Conservation (phyloP, 2,113 vertebrate species). For the Vidua chalybeata region DNA sequence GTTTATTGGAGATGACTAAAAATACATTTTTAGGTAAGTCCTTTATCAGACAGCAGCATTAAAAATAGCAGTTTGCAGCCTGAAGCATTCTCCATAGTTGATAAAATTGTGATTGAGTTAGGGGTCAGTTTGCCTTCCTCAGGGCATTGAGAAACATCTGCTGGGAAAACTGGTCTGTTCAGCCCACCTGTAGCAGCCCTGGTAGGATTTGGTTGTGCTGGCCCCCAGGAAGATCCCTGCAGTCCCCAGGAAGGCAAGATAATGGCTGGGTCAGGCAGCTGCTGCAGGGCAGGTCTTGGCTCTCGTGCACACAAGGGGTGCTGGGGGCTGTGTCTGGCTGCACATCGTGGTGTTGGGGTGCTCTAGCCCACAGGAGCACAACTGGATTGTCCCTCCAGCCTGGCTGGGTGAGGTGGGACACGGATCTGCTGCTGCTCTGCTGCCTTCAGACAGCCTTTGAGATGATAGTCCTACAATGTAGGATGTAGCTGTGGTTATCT, state of each 20-base stretch:
- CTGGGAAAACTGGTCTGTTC: neutral
- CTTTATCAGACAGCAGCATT: neutral
- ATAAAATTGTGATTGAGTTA: neutral
- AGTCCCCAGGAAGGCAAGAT: neutral
- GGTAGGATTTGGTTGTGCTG: neutral
- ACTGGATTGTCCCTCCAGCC: neutral
- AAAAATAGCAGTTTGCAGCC: neutral
- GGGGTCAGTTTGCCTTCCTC: neutral
- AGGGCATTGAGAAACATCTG: neutral
- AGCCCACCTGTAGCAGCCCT: neutral
- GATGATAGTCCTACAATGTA: rapidly evolving
- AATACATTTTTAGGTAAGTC: neutral
- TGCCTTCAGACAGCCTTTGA: neutral
- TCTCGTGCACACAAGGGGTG: rapidly evolving
- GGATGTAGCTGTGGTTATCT: neutral
- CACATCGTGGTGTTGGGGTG: neutral
- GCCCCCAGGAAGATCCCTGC: neutral
- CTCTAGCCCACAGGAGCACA: rapidly evolving
- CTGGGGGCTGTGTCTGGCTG: neutral
- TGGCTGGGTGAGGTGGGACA: neutral
- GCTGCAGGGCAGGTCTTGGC: neutral
- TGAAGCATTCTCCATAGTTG: neutral
- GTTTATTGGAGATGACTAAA: neutral
- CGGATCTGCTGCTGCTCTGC: neutral
- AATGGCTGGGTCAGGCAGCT: neutral